A percentile compares a stretch with the other conserved stretches of the same genome.
phyloP scores from a whole-genome alignment of 2,888 invertebrate genomes.

The Phymatocera aterrima region DNA sequence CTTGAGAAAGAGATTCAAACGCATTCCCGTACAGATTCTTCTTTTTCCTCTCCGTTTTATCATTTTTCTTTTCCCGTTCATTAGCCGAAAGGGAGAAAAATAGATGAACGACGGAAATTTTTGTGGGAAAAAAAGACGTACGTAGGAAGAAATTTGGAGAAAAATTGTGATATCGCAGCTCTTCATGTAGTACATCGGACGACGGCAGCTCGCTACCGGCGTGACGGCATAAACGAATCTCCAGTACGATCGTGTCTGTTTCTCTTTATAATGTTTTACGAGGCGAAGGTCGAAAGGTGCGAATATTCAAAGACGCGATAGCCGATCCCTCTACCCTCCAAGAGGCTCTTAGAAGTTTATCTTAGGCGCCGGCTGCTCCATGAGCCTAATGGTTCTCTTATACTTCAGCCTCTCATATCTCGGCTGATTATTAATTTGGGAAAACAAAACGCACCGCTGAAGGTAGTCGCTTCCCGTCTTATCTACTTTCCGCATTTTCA shows the following conservation, averaged over 20 bases:
- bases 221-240: neutral
- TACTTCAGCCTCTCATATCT: constrained; percentile 50
- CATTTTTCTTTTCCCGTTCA: neutral
- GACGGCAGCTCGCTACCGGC: constrained; percentile 12
- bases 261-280: constrained; percentile 64
- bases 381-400: constrained; percentile 60
- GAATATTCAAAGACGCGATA: constrained; percentile 67
- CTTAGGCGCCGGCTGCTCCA: constrained; percentile 62
- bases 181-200: neutral
- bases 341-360: constrained; percentile 65
- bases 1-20: neutral
- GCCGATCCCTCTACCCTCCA: constrained; percentile 46
- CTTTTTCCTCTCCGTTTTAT: neutral
- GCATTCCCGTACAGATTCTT: neutral
- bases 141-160: no score
- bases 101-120: no score
- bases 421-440: constrained; percentile 64
- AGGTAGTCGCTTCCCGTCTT: neutral
- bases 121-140: no score
- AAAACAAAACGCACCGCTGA: constrained; percentile 26
- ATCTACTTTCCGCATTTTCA: neutral
- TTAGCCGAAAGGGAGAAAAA: no score
- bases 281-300: constrained; percentile 68
- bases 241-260: constrained; percentile 59
- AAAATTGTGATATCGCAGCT: neutral